Conservation (phyloP, 2,888 invertebrate genomes). For the Pandemis corylana region DNA sequence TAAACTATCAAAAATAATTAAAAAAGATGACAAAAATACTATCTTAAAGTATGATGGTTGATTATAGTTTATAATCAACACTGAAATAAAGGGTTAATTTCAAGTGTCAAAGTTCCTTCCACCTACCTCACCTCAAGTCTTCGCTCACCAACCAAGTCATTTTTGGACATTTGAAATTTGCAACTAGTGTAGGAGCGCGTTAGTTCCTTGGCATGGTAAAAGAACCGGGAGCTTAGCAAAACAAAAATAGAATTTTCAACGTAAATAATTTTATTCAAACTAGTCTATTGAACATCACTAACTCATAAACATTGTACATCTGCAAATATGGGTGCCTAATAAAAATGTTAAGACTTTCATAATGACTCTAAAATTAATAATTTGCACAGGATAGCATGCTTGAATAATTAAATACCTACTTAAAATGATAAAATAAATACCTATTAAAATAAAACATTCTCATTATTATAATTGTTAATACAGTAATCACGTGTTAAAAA, state of each 20-base stretch:
- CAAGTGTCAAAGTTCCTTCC: too few relatives aligned
- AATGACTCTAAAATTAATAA: conserved; percentile 51
- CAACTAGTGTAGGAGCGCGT: neutral
- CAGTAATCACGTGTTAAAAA: conserved; percentile 60
- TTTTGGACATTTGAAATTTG: too few relatives aligned
- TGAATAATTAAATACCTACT: conserved; percentile 77
- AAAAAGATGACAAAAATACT: too few relatives aligned
- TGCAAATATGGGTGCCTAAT: conserved; percentile 80
- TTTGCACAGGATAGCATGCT: conserved; percentile 77
- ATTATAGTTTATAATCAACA: too few relatives aligned
- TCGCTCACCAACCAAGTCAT: too few relatives aligned
- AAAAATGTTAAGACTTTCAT: conserved; percentile 48
- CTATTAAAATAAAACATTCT: conserved; percentile 76
- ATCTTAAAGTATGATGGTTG: too few relatives aligned
- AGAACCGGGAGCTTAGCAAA: conserved; percentile 49
- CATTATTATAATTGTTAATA: conserved; percentile 69
- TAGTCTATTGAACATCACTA: conserved; percentile 85
- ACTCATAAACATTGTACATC: conserved; percentile 84
- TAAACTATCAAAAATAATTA: too few relatives aligned
- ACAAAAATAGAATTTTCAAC: conserved; percentile 80
- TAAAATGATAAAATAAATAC: conserved; percentile 78
- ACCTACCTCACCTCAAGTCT: too few relatives aligned
- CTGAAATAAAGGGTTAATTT: too few relatives aligned
- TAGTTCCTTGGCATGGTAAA: neutral
- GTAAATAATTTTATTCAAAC: conserved; percentile 86